Base-by-base conservation (phyloP, 2,113 vertebrate species). In the Neopipo cinnamomea region DNA sequence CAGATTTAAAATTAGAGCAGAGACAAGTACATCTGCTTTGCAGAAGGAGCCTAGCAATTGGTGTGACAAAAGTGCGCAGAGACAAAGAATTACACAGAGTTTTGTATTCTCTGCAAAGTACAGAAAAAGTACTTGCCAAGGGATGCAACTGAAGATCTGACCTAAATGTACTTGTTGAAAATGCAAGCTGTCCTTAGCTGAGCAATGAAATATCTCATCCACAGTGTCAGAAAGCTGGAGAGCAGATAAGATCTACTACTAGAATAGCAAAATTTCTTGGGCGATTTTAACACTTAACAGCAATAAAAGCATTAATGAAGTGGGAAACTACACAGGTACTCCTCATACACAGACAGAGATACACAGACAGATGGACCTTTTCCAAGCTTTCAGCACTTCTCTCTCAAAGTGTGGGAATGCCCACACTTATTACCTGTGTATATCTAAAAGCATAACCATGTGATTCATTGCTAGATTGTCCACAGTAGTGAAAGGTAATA, bases 281-380 rank as follows among this genome's bases (percentile, higher is more conserved):
- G 82, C 39, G 77, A 39, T 19, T n/a, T 2, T 37, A 92, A 93
- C 35, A 52, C 44, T 42, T 71, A 55, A 62, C 27, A 25, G 73
- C 55, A 90, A 67, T 52, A 67, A 61, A 73, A 84, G 33, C 42
- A 46, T 74, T 91, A 35, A 73, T 14, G 35, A 21, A 30, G 27
- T 52, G 21, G 39, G 77, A 84, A 68, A 65, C 41, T 11, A 73
- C 17, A 76, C 12, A 28, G 8, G 52, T 17, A 7, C 42, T 52
- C 71, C 27, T 30, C 0, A 0, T 39, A 63, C 17, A 37, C 11
- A 58, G 3, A 61, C 17, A 81, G 6, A 62, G 35, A 42, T 20
- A 73, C 0, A 83, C 0, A 86, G 77, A 66, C 0, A 86, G 80
- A 66, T 0, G 6, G 39, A 50, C 18, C 28, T 70, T 58, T 39